Evolutionary conservation across 1,140 invertebrate genomes (phyloP).

Genomic region (Scaptomyza graminum): DNA sequence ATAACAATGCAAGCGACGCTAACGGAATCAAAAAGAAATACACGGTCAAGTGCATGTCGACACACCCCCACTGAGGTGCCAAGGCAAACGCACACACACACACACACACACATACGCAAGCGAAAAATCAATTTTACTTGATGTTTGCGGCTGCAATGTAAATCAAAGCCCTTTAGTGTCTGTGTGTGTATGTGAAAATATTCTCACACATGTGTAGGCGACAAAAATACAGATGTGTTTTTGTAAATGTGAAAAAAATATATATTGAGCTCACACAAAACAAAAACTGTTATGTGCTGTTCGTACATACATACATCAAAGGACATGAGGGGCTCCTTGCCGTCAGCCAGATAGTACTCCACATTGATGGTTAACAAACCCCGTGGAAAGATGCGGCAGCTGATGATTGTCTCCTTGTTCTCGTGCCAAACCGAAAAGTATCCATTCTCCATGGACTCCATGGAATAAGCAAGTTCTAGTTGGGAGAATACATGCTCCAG

Average conservation of each 20-base stretch:
- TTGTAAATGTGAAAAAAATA: constrained; percentile 11
- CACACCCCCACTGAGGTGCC: constrained; percentile 29
- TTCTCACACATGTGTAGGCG: constrained; percentile 17
- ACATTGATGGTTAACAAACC: constrained; percentile 91
- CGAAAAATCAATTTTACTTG: constrained; percentile 68
- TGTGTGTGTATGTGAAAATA: constrained; percentile 9
- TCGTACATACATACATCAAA: constrained; percentile 87
- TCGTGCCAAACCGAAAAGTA: constrained; percentile 88
- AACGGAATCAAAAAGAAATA: constrained; percentile 8
- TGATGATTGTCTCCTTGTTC: constrained; percentile 88
- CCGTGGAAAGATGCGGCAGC: constrained; percentile 87
- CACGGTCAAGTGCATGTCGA: constrained; percentile 58
- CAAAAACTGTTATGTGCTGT: constrained; percentile 6
- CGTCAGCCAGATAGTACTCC: constrained; percentile 91
- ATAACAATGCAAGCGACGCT: constrained; percentile 12
- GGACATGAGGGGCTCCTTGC: constrained; percentile 88
- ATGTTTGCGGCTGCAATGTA: not conserved
- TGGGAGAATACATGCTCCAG: constrained; percentile 88
- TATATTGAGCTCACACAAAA: not conserved
- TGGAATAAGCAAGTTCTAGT: constrained; percentile 86
- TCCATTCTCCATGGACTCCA: constrained; percentile 87
- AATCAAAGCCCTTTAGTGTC: constrained; percentile 36
- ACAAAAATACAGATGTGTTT: constrained; percentile 20
- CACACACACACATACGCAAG: constrained; percentile 6
- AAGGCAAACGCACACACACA: constrained; percentile 16